Conservation (phyloP, 1,140 invertebrate species). For the Cherax destructor region DNA sequence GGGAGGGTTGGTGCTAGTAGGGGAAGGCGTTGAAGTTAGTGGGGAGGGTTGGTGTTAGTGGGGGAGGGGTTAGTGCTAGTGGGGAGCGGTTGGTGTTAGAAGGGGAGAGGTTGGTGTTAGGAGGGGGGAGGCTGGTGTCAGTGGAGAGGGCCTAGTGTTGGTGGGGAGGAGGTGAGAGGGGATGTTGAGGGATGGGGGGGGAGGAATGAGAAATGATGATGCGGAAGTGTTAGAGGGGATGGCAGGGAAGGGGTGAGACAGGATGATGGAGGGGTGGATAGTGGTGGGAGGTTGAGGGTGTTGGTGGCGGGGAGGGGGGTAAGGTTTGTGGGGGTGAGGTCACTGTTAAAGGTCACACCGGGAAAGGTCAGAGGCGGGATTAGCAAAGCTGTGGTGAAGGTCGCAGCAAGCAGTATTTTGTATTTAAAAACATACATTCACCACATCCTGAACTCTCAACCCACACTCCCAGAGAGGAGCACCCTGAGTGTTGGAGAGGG, state of each 20-base stretch:
- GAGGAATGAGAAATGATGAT: not conserved
- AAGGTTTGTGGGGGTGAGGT: too few relatives aligned
- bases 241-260: not conserved
- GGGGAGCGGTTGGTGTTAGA: too few relatives aligned
- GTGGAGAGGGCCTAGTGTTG: not conserved
- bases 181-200: not conserved
- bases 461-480: not conserved
- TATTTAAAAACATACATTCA: not conserved
- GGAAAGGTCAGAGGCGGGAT: not conserved
- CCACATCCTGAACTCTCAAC: not conserved
- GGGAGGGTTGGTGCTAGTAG: not conserved
- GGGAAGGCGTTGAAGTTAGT: not conserved
- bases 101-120: too few relatives aligned
- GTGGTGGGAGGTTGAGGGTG: not conserved
- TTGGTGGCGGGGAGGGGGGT: too few relatives aligned
- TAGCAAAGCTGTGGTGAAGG: not conserved
- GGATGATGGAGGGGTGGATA: not conserved
- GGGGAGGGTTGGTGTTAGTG: not conserved
- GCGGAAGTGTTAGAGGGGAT: not conserved
- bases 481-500: too few relatives aligned
- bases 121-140: too few relatives aligned
- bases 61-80: too few relatives aligned
- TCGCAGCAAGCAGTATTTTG: not conserved
- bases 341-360: not conserved
- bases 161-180: not conserved